Conservation (phyloP, 2,888 invertebrate species). For the Eudemis profundana region DNA sequence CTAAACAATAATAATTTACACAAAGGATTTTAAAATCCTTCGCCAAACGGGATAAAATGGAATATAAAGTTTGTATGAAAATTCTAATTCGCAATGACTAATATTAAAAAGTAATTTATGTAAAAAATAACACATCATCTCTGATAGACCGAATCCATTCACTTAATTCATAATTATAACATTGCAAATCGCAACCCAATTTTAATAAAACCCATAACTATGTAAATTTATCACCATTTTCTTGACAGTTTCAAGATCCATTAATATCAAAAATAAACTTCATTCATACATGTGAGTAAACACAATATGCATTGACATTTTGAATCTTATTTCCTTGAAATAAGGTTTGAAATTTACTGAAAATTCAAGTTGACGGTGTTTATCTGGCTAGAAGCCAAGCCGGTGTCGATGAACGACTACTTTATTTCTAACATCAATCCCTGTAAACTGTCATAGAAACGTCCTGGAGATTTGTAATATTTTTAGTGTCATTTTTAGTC, state of each 20-base stretch:
- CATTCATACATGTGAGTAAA: constrained; percentile 20
- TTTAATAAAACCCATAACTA: constrained; percentile 24
- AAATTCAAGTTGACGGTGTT: constrained; percentile 5
- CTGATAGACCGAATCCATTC: background rate
- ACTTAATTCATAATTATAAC: background rate
- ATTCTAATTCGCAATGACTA: no score
- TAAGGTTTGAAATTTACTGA: constrained; percentile 16
- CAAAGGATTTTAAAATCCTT: no score
- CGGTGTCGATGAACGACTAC: constrained; percentile 55
- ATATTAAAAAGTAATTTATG: no score
- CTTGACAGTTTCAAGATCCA: constrained; percentile 17
- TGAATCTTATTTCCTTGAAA: background rate
- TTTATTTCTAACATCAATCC: constrained; percentile 63
- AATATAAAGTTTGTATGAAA: no score
- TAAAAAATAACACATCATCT: background rate
- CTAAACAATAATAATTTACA: no score
- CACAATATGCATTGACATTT: background rate
- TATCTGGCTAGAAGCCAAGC: constrained; percentile 36
- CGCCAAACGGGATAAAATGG: no score
- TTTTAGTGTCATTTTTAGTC: background rate
- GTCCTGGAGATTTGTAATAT: constrained; percentile 28
- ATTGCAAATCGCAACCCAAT: constrained; percentile 5
- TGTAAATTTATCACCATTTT: constrained; percentile 13
- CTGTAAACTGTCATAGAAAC: constrained; percentile 41
- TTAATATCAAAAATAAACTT: constrained; percentile 34